phyloP scores from a whole-genome alignment of 2,113 vertebrate genomes.

The Oncorhynchus nerka region DNA sequence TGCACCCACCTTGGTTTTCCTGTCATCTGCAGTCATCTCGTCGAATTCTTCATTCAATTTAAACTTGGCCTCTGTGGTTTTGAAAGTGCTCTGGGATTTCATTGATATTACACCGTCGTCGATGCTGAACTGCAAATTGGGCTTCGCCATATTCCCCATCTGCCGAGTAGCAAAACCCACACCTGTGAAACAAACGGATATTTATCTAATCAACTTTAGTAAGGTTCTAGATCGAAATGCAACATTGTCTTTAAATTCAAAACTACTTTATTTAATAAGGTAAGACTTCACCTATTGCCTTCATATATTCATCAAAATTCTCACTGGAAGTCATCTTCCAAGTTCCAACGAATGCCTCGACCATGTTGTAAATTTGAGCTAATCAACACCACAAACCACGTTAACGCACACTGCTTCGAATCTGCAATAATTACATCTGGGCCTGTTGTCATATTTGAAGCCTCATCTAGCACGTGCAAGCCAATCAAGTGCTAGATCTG shows the following conservation, averaged over 20 bases:
- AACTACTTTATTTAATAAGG: not conserved
- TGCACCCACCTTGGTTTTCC: constrained; percentile 79
- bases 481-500: constrained; percentile 47
- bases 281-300: constrained; percentile 77
- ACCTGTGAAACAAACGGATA: constrained; percentile 58
- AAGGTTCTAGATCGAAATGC: not conserved
- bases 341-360: constrained; percentile 80
- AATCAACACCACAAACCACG: not conserved
- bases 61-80: constrained; percentile 82
- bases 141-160: constrained; percentile 79
- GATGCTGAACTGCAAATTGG: constrained; percentile 79
- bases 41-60: constrained; percentile 85
- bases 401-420: not conserved
- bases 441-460: constrained; percentile 35
- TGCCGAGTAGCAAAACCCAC: constrained; percentile 81
- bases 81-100: constrained; percentile 83
- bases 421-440: too few species aligned
- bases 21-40: constrained; percentile 85
- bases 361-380: constrained; percentile 63
- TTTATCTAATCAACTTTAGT: not conserved
- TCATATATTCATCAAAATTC: constrained; percentile 89
- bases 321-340: constrained; percentile 84
- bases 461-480: not conserved
- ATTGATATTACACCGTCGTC: constrained; percentile 78
- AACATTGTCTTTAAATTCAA: not conserved